A percentile compares a stretch with the other conserved stretches of the same genome.
These are phyloP conservation scores for Rhopalosiphum maidis DNA, from an alignment of 1,140 invertebrate genomes.

Conservation along the genomic window DNA sequence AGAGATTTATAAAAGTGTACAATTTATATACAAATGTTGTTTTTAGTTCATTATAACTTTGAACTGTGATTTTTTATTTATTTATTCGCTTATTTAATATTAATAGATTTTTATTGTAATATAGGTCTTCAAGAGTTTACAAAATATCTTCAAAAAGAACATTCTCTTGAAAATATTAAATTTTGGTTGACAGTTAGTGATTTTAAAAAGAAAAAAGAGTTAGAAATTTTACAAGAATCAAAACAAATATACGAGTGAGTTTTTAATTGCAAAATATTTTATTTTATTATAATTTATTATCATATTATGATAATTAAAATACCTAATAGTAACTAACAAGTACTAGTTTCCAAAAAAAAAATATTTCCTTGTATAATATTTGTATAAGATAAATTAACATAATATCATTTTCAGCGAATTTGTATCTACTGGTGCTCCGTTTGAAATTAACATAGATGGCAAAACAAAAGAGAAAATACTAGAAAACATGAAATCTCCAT, in stretches of 20 bases:
- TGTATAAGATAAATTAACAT: neutral
- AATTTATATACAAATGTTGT: no score
- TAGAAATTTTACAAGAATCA: constrained; percentile 84
- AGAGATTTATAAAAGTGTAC: no score
- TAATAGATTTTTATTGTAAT: neutral
- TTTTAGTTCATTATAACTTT: no score
- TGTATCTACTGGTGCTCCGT: constrained; percentile 88
- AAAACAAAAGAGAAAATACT: constrained; percentile 92
- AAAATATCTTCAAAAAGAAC: constrained; percentile 92
- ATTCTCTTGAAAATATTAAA: constrained; percentile 96
- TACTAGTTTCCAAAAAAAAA: no score
- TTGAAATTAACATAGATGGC: constrained; percentile 97
- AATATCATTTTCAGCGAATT: constrained; percentile 79
- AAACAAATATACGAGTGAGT: constrained; percentile 91
- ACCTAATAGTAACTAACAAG: no score
- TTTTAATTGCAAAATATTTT: neutral
- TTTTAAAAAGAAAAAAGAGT: constrained; percentile 82
- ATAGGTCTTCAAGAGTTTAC: constrained; percentile 85
- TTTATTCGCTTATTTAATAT: no score
- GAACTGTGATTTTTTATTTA: no score
- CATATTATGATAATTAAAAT: no score
- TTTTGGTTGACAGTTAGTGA: constrained; percentile 97
- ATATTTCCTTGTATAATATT: no score
- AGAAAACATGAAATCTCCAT: constrained; percentile 82
- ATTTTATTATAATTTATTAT: no score